Evolutionary conservation across 2,113 vertebrate genomes (phyloP).

Genomic region (Lophura nycthemera): DNA sequence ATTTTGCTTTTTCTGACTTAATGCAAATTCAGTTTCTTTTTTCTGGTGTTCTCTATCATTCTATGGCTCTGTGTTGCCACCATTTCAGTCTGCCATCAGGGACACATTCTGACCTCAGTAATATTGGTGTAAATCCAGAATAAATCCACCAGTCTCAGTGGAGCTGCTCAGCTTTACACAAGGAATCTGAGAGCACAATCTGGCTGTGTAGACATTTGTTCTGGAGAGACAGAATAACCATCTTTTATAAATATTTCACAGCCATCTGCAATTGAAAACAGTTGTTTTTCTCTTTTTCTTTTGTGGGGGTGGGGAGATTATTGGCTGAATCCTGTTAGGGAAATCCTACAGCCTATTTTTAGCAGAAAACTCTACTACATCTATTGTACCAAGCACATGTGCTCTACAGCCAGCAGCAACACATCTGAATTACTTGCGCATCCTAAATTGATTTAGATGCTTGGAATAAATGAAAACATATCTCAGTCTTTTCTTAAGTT

Average conservation of each 20-base stretch:
- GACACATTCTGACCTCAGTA: conserved; percentile 42
- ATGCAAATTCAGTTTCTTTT: conserved; percentile 15
- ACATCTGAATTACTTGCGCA: conserved; percentile 65
- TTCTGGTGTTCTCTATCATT: neutral
- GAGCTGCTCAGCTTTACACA: conserved; percentile 61
- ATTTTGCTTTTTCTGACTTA: neutral
- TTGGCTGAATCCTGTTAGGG: conserved; percentile 68
- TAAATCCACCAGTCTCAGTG: conserved; percentile 56
- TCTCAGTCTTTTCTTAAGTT: conserved; percentile 46
- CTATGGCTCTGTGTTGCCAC: conserved; percentile 21
- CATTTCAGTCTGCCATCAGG: conserved; percentile 19
- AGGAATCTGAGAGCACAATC: conserved; percentile 61
- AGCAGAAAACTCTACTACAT: conserved; percentile 50
- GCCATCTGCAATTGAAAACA: conserved; percentile 75
- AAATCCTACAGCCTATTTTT: conserved; percentile 75
- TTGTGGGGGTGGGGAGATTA: neutral
- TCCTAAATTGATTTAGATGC: conserved; percentile 71
- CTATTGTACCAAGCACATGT: conserved; percentile 55
- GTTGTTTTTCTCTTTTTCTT: conserved; percentile 24
- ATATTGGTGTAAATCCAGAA: conserved; percentile 60
- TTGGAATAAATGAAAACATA: conserved; percentile 51
- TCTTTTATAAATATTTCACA: conserved; percentile 75
- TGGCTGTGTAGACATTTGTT: conserved; percentile 53
- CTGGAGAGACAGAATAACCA: conserved; percentile 61
- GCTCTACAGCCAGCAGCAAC: conserved; percentile 53